phyloP scores from a whole-genome alignment of 2,113 vertebrate species.

The Fukomys damarensis region DNA sequence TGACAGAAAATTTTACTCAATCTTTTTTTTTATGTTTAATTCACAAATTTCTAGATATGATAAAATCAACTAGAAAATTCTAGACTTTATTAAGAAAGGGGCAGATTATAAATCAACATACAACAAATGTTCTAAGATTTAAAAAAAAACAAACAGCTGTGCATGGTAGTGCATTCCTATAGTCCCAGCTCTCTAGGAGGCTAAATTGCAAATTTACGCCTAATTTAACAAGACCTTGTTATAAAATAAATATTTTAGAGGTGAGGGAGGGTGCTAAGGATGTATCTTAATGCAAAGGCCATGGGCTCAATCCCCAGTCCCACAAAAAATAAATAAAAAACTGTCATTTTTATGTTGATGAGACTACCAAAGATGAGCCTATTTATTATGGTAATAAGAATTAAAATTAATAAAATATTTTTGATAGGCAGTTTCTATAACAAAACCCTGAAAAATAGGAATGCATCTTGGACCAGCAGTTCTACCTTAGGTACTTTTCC shows the following conservation, averaged over 20 bases:
- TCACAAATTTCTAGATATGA: slow-evolving; percentile 21
- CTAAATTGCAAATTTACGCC: neutral
- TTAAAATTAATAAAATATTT: slow-evolving; percentile 49
- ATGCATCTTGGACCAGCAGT: slow-evolving; percentile 1
- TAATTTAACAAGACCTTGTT: neutral
- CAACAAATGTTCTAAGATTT: neutral
- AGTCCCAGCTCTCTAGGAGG: neutral
- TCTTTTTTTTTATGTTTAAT: slow-evolving; percentile 39
- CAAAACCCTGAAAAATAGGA: slow-evolving; percentile 27
- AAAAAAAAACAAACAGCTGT: neutral
- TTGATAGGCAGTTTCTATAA: neutral
- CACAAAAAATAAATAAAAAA: neutral
- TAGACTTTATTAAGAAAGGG: slow-evolving; percentile 41
- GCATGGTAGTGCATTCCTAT: neutral
- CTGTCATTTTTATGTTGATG: neutral
- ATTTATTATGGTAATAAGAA: slow-evolving; percentile 28
- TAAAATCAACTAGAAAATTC: slow-evolving; percentile 39
- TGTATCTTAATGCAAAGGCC: neutral
- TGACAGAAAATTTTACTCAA: slow-evolving; percentile 16
- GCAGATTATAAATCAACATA: neutral
- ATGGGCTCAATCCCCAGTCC: neutral
- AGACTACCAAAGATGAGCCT: neutral
- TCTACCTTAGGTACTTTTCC: slow-evolving; percentile 36
- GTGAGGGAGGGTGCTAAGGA: neutral
- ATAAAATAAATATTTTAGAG: neutral